Percentiles rank a stretch among this genome's conserved stretches.
phyloP scores from a whole-genome alignment of 2,888 invertebrate genomes.

The Machimus atricapillus region DNA sequence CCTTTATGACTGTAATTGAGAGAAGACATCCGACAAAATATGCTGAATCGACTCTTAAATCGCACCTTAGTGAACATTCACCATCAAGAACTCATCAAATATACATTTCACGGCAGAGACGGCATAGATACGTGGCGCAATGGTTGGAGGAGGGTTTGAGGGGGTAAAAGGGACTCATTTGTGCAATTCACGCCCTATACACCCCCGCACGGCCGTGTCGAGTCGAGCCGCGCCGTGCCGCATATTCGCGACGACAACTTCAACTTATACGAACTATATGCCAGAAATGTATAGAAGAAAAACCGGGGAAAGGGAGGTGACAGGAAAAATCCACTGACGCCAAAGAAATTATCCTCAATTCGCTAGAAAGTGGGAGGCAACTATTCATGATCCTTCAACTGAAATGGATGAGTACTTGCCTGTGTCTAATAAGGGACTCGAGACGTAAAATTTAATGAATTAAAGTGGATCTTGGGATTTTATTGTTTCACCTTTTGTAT shows the following conservation, averaged over 20 bases:
- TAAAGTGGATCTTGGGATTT: conserved; percentile 9
- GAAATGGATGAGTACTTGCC: conserved; percentile 28
- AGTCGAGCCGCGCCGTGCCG: not conserved
- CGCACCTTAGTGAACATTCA: conserved; percentile 24
- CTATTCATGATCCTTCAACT: conserved; percentile 25
- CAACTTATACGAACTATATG: not conserved
- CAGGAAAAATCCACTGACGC: conserved; percentile 16
- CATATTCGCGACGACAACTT: not conserved
- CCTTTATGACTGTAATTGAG: conserved; percentile 22
- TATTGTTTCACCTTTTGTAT: not conserved
- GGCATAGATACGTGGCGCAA: not conserved
- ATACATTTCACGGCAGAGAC: conserved; percentile 24
- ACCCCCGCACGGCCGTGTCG: not conserved
- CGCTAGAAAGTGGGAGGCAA: conserved; percentile 9
- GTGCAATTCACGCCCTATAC: conserved; percentile 19
- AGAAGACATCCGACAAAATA: conserved; percentile 22
- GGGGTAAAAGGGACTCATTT: not conserved
- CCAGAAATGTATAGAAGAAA: not conserved
- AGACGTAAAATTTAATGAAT: conserved; percentile 35
- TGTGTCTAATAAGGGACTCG: conserved; percentile 28
- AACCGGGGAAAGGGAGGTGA: not conserved
- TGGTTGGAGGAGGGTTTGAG: not conserved
- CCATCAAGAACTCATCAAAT: conserved; percentile 41
- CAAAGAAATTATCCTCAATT: conserved; percentile 34
- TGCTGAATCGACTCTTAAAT: conserved; percentile 26